Evolutionary conservation across 2,797 vertebrate genomes (phyloP).

Genomic region (Anguilla marmorata): DNA sequence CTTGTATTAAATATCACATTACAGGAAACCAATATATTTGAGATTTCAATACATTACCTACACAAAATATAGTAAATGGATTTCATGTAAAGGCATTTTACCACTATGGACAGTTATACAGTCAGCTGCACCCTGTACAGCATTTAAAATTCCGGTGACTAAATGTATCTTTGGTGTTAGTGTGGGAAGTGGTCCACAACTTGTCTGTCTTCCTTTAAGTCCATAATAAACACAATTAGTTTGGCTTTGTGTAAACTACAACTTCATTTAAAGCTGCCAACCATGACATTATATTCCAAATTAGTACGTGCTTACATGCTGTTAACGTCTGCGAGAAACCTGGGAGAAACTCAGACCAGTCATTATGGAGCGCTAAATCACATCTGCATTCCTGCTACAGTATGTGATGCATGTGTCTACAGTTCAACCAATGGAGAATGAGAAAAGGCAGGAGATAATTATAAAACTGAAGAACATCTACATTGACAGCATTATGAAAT

Average conservation of each 20-base stretch:
- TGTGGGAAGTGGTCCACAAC: constrained; percentile 42
- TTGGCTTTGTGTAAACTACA: constrained; percentile 65
- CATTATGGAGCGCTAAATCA: constrained; percentile 71
- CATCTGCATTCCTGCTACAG: constrained; percentile 71
- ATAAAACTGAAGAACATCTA: background rate
- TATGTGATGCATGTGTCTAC: constrained; percentile 53
- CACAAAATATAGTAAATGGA: background rate
- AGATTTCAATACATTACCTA: background rate
- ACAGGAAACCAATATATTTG: background rate
- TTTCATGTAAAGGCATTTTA: background rate
- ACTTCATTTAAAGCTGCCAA: constrained; percentile 69
- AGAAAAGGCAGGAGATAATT: background rate
- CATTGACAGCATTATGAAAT: background rate
- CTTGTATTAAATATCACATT: background rate
- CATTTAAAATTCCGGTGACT: constrained; percentile 20
- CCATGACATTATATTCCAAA: constrained; percentile 74
- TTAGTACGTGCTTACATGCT: constrained; percentile 79
- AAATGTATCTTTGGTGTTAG: constrained; percentile 32
- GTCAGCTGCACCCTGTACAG: too few species aligned
- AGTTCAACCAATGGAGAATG: constrained; percentile 17
- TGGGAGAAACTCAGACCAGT: constrained; percentile 72
- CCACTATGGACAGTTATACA: background rate
- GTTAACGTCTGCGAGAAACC: constrained; percentile 69
- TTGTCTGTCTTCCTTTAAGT: constrained; percentile 34
- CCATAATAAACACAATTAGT: constrained; percentile 54